These are phyloP conservation scores for Urocynchramus pylzowi DNA, from an alignment of 2,113 vertebrate genomes.

Conservation along the genomic window DNA sequence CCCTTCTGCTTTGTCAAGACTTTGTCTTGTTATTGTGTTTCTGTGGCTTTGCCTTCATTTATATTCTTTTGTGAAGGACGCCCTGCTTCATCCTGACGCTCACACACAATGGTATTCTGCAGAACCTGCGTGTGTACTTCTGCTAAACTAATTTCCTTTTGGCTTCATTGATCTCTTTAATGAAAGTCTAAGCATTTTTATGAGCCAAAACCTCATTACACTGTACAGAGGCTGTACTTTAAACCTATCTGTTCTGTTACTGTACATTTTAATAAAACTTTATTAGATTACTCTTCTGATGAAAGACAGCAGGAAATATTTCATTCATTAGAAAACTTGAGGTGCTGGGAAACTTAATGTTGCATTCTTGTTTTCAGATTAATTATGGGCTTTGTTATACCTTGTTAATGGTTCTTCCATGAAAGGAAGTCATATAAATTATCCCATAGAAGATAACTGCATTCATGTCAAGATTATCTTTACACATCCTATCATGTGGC, in stretches of 20 bases:
- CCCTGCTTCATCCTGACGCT: neutral
- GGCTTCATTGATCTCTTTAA: constrained; percentile 64
- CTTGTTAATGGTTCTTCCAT: neutral
- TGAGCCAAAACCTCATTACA: constrained; percentile 55
- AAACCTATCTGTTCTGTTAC: constrained; percentile 51
- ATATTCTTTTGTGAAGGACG: neutral
- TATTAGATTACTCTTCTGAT: constrained; percentile 59
- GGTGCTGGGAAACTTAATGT: constrained; percentile 9
- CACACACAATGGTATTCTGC: neutral
- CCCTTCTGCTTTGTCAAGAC: neutral
- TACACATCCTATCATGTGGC: neutral
- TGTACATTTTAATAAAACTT: constrained; percentile 71
- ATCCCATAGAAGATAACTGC: neutral
- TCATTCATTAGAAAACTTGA: constrained; percentile 57
- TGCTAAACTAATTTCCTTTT: constrained; percentile 50
- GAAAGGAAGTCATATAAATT: constrained; percentile 19
- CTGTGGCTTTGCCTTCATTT: neutral
- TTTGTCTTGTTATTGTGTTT: neutral
- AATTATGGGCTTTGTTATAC: constrained; percentile 23
- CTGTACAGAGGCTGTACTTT: constrained; percentile 38
- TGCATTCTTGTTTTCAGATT: constrained; percentile 57
- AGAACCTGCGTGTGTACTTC: constrained; percentile 11
- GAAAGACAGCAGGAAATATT: constrained; percentile 48
- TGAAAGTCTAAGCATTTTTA: constrained; percentile 58
- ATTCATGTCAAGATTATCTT: constrained; percentile 18